Percentiles rank a stretch among this genome's conserved stretches.
These are phyloP conservation scores for Tragelaphus scriptus DNA, from an alignment of 2,113 vertebrate species.

Conservation along the genomic window DNA sequence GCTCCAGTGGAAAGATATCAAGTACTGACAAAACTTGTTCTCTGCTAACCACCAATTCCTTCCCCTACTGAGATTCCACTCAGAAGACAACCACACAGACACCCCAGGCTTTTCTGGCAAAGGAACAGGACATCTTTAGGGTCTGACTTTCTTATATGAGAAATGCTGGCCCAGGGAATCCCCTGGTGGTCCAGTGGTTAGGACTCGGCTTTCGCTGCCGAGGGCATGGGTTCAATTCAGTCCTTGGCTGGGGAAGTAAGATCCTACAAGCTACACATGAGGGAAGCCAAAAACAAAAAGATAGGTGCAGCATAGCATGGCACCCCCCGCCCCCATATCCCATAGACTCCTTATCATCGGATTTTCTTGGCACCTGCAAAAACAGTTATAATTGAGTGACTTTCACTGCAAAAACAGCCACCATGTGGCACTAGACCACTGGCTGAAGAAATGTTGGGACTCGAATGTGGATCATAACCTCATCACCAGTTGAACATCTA, in stretches of 20 bases:
- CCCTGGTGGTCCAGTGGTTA: background rate
- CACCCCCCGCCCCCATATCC: rapidly evolving
- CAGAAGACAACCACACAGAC: background rate
- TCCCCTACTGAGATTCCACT: background rate
- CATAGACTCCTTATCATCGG: background rate
- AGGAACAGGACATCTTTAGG: background rate
- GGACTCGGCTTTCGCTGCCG: background rate
- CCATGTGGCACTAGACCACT: background rate
- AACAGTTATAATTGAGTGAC: background rate
- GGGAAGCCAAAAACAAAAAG: background rate
- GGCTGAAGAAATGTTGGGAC: background rate
- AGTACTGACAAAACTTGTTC: background rate
- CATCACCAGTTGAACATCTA: background rate
- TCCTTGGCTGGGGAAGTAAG: background rate
- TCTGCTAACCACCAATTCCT: background rate
- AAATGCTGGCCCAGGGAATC: background rate
- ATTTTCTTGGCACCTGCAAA: background rate
- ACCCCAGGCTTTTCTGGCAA: background rate
- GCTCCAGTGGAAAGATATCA: background rate
- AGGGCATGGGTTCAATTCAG: background rate
- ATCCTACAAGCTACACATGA: background rate
- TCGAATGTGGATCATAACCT: background rate
- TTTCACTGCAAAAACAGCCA: background rate
- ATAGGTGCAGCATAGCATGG: background rate
- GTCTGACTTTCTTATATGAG: background rate